Evolutionary conservation across 2,113 vertebrate genomes (phyloP), one percentile per base, ranked within the genome.

Genomic region (Tetrax tetrax): DNA sequence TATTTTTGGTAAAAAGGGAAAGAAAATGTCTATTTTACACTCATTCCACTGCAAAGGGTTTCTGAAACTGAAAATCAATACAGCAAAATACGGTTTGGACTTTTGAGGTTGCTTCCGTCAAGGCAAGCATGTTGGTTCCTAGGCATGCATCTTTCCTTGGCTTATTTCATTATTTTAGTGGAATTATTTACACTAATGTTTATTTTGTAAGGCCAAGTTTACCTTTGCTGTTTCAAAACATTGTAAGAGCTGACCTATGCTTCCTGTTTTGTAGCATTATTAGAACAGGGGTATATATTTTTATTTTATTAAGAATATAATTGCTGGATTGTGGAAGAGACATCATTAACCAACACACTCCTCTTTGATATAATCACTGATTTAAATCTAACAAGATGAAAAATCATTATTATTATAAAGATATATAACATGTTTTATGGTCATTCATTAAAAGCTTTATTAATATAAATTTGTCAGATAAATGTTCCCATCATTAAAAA

Each of bases 261-360:
- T 71, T 54, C 6, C 9, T 54, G 5, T 29, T 83, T 89, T 47
- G 76, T 61, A 13, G 17, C 4, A 19, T 59, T 71, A 77, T 59
- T 61, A 53, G 13, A 24, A 50, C 18, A 87, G 2, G 7, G 2
- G 6, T 37, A 35, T 79, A 48, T 48, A 22, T 35, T 59, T 94
- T 57, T 78, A 19, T 59, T 80, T 93, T 90, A 89, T 87, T 92
- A 89, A 96, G 61, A 76, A 45, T 84, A 70, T 90, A 7, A 78
- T 48, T 90, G 48, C 7, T 81, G 51, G n/a, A 37, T 38, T 83
- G 54, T 68, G 14, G 35, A 68, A 57, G 27, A 63, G 24, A 27
- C 6, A 18, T 48, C 53, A 29, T 65, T 70, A 48, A 57, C 8
- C 23, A 54, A 70, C 18, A 80, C 3, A 5, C 5, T 92, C 53